Percentiles rank a stretch among this genome's conserved stretches.
These are phyloP conservation scores for Etheostoma spectabile DNA, from an alignment of 2,113 vertebrate genomes.

Conservation along the genomic window DNA sequence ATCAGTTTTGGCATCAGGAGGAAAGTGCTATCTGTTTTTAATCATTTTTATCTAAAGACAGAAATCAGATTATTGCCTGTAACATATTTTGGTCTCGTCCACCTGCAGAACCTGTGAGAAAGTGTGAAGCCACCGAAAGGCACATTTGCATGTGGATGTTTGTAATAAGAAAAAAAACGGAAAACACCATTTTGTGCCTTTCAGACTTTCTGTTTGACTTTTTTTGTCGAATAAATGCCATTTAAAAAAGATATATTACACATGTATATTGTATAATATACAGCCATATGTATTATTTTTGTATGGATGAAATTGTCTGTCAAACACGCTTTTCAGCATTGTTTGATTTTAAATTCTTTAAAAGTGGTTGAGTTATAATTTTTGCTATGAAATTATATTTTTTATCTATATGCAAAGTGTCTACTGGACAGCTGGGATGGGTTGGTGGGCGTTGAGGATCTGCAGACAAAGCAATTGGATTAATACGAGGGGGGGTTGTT, in stretches of 20 bases:
- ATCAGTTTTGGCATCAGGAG: slow-evolving; percentile 37
- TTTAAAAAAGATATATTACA: slow-evolving; percentile 46
- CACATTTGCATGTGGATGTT: slow-evolving; percentile 20
- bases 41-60: slow-evolving; percentile 65
- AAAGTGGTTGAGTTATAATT: slow-evolving; percentile 35
- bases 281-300: slow-evolving; percentile 52
- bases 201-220: slow-evolving; percentile 29
- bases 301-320: slow-evolving; percentile 39
- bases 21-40: slow-evolving; percentile 58
- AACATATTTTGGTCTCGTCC: slow-evolving; percentile 43
- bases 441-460: not conserved
- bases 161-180: not conserved
- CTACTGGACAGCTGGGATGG: not conserved
- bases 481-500: slow-evolving; percentile 36
- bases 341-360: slow-evolving; percentile 57
- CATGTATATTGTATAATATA: slow-evolving; percentile 57
- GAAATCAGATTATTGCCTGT: slow-evolving; percentile 62
- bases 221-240: slow-evolving; percentile 33
- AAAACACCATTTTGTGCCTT: slow-evolving; percentile 54
- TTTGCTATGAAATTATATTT: slow-evolving; percentile 61
- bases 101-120: slow-evolving; percentile 61
- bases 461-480: slow-evolving; percentile 35
- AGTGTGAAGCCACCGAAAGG: slow-evolving; percentile 32
- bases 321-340: slow-evolving; percentile 19
- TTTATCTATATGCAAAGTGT: slow-evolving; percentile 47